These are phyloP conservation scores for Antheraea assamensis DNA, from an alignment of 2,888 invertebrate species.

Conservation along the genomic window DNA sequence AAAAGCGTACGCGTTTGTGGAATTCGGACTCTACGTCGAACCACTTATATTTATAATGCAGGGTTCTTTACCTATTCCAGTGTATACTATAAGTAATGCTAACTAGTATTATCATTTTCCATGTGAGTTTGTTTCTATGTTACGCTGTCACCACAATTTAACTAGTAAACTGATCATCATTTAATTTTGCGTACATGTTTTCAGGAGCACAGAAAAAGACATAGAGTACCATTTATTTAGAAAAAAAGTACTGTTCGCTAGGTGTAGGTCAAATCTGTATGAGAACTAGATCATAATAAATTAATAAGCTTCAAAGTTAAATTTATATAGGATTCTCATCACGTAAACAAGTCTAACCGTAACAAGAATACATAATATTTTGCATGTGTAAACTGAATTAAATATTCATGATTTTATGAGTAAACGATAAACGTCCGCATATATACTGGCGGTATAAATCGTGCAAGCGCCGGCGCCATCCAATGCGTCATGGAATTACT, in stretches of 20 bases:
- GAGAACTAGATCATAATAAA: too few relatives aligned
- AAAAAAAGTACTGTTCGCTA: too few relatives aligned
- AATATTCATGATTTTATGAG: conserved; percentile 8
- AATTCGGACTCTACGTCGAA: background rate
- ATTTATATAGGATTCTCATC: background rate
- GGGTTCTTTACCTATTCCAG: background rate
- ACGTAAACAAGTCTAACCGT: background rate
- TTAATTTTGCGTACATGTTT: too few relatives aligned
- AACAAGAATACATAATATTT: background rate
- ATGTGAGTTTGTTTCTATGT: too few relatives aligned
- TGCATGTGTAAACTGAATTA: background rate
- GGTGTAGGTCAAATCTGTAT: too few relatives aligned
- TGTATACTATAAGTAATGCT: too few relatives aligned
- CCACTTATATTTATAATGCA: background rate
- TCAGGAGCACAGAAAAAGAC: too few relatives aligned
- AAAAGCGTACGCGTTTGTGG: too few relatives aligned
- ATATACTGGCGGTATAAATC: background rate
- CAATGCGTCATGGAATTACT: conserved; percentile 9
- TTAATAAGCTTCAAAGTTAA: background rate
- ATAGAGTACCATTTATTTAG: too few relatives aligned
- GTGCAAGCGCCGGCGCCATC: background rate
- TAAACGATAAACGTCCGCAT: background rate
- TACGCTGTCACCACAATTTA: too few relatives aligned
- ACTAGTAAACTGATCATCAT: too few relatives aligned
- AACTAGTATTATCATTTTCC: too few relatives aligned